Evolutionary conservation across 2,113 vertebrate species (phyloP).

Genomic region (Elaphurus davidianus): DNA sequence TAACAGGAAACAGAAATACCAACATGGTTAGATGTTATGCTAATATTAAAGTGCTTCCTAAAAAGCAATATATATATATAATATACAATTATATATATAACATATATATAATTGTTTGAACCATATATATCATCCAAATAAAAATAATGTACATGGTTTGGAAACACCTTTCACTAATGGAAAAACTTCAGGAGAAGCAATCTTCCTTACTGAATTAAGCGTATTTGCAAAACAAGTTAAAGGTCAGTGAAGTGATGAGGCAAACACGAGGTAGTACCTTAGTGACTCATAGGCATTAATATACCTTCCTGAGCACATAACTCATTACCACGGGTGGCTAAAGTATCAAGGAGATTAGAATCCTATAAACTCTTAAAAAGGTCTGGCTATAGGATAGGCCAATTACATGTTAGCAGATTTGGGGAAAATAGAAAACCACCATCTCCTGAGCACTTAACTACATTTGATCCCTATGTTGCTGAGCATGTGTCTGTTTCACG

Average conservation of each 20-base stretch:
- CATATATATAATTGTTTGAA: neutral
- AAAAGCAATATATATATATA: neutral
- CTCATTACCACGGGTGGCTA: neutral
- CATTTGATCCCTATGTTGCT: rapidly evolving
- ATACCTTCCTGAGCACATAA: neutral
- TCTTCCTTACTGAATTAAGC: neutral
- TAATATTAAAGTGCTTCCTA: neutral
- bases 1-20: neutral
- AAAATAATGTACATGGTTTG: neutral
- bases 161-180: neutral
- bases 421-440: neutral
- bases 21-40: neutral
- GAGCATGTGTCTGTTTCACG: neutral
- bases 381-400: neutral
- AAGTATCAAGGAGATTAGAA: neutral
- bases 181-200: neutral
- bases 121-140: neutral
- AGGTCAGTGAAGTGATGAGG: slow-evolving; percentile 8
- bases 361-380: neutral
- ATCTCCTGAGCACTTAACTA: neutral
- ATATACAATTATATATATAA: neutral
- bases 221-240: slow-evolving; percentile 1
- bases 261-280: neutral
- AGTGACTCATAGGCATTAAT: neutral
- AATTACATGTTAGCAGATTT: neutral